These are phyloP conservation scores for Rhizomys pruinosus DNA, from an alignment of 2,113 vertebrate species.

Conservation along the genomic window DNA sequence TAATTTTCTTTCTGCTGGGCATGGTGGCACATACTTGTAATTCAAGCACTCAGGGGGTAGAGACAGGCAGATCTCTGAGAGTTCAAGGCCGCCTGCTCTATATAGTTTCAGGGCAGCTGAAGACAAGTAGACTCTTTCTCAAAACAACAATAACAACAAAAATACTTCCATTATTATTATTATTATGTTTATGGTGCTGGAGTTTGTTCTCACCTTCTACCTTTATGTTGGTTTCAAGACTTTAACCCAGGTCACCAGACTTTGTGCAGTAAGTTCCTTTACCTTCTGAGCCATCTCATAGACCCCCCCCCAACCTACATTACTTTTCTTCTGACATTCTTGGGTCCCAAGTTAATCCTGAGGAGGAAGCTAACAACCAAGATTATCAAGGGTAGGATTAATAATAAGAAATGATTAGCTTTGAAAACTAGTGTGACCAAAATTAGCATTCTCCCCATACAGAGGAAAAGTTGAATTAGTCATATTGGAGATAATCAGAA, in stretches of 20 bases:
- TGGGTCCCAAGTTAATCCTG: neutral
- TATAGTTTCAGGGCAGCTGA: too few relatives aligned
- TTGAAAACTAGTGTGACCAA: conserved; percentile 19
- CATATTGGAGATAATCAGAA: conserved; percentile 44
- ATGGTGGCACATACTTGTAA: too few relatives aligned
- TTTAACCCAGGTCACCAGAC: neutral
- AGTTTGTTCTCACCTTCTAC: neutral
- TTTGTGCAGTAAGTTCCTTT: neutral
- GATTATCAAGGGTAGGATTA: neutral
- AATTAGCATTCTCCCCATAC: conserved; percentile 18
- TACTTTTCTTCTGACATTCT: neutral
- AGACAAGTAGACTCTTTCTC: too few relatives aligned
- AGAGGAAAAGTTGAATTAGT: conserved; percentile 63
- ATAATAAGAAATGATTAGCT: conserved; percentile 35
- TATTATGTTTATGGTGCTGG: neutral
- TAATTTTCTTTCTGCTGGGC: too few relatives aligned
- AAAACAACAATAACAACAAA: too few relatives aligned
- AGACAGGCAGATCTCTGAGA: too few relatives aligned
- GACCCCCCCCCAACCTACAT: neutral
- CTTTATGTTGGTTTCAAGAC: too few relatives aligned
- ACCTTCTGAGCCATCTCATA: neutral
- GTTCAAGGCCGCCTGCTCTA: too few relatives aligned
- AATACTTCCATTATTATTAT: too few relatives aligned
- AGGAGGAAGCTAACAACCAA: neutral
- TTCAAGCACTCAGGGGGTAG: too few relatives aligned